Evolutionary conservation across 2,888 invertebrate species (phyloP), one percentile per base, ranked within the genome.

Genomic region (Sepiola atlantica): DNA sequence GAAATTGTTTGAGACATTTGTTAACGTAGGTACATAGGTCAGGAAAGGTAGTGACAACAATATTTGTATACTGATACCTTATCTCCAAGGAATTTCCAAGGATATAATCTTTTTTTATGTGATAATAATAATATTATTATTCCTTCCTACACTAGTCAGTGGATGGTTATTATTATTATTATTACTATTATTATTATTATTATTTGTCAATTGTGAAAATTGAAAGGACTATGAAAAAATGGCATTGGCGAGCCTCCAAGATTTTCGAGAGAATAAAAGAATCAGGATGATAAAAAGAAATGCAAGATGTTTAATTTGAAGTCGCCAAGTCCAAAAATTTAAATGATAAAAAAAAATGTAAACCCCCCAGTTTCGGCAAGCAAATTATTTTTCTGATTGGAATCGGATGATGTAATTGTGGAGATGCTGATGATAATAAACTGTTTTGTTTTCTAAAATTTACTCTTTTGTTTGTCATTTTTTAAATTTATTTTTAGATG

Each of bases 301-400:
- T 61, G 61, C 21, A 61, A 61, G 61, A 16, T 57, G 57, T 61
- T 24, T 12, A 28, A 57, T 2, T 57, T 28, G 61, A 28, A 28
- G 61, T 28, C 61, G 28, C 61, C 61, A 61, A 61, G 61, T 61
- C 61, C 61, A 61, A 61, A 61, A 61, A 28, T n/a, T 28, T 61
- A 77, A 77, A 77, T 28, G 28, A 77, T 28, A 77, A 77, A 77
- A 77, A n/a, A n/a, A 77, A n/a, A n/a, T 28, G 28, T 28, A 77
- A 77, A 77, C 77, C 61, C n/a, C 28, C 3, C 28, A 77, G 14
- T n/a, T 28, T 77, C n/a, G 28, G 77, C n/a, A n/a, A 14, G n/a
- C 28, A 77, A 77, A 77, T 28, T 77, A 77, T 77, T 77, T 77
- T 77, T 77, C 77, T 77, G 77, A 77, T 77, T 77, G 77, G n/a